Evolutionary conservation across 2,888 invertebrate genomes (phyloP), one percentile per base, ranked within the genome.

Genomic region (Metalampra italica): DNA sequence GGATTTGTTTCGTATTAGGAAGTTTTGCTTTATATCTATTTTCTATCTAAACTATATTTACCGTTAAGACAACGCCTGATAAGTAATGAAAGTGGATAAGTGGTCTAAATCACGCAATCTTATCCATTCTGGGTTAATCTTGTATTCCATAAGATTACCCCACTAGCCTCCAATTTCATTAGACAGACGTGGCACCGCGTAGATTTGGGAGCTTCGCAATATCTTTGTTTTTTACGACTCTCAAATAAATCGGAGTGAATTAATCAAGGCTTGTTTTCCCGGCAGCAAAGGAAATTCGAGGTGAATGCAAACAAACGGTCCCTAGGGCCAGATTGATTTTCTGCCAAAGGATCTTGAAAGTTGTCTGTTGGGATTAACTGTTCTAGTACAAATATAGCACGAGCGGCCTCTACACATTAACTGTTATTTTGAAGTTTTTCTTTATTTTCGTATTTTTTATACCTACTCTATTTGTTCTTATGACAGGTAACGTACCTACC

Each of bases 221-320:
- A 46, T 29, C 29, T 47, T 43, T 50, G 40, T 40, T 50, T 49
- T 60, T 58, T 60, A 55, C 55, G 55, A 58, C 59, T 56, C 52
- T 53, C 51, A 68, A 69, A 74, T 68, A 75, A 75, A 72, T 70
- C 60, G 55, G 55, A 57, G 63, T 61, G 72, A 74, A 78, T 80
- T 76, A 76, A 81, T 81, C 71, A 76, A 66, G 60, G 64, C 67
- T 77, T 76, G 75, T 75, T 76, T 77, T 72, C 66, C 62, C 61
- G 56, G 56, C 62, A 59, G 68, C 52, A 54, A 60, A 64, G 60
- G 57, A 68, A 72, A 70, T 75, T 71, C 60, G 56, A 55, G 64
- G 59, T 62, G 62, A 59, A 66, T 66, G 68, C 63, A 72, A 75
- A 71, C 69, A 80, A 79, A 72, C 71, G 67, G 57, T 60, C 69